phyloP scores from a whole-genome alignment of 2,113 vertebrate genomes.

The Menura novaehollandiae region DNA sequence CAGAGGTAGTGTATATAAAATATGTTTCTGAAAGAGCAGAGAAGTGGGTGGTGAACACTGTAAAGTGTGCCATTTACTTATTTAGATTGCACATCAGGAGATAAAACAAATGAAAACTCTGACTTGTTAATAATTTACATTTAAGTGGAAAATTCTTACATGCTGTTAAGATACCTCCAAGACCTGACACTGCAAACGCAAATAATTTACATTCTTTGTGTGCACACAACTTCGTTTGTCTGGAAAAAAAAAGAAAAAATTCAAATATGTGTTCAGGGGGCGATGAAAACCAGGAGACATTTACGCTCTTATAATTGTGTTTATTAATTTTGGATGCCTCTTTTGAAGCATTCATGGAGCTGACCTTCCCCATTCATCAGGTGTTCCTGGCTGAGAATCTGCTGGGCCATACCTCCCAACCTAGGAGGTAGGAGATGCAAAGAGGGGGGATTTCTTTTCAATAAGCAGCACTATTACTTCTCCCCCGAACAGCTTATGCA shows the following conservation, averaged over 20 bases:
- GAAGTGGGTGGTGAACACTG: conserved; percentile 68
- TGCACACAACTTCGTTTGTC: conserved; percentile 33
- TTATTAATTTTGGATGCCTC: conserved; percentile 35
- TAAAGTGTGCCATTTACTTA: conserved; percentile 76
- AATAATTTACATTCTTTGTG: conserved; percentile 74
- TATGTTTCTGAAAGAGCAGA: conserved; percentile 68
- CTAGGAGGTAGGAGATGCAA: conserved; percentile 64
- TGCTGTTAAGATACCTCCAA: conserved; percentile 77
- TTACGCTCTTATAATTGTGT: conserved; percentile 21
- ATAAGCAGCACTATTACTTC: conserved; percentile 61
- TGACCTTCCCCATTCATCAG: conserved; percentile 68
- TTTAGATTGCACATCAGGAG: conserved; percentile 81
- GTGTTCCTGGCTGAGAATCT: conserved; percentile 67
- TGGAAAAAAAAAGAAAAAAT: not conserved
- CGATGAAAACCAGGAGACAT: conserved; percentile 18
- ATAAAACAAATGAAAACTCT: conserved; percentile 81
- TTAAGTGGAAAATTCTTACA: conserved; percentile 78
- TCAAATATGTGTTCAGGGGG: conserved; percentile 9
- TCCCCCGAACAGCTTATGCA: conserved; percentile 72
- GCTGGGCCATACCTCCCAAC: conserved; percentile 53
- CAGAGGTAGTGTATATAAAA: conserved; percentile 57
- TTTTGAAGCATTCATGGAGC: conserved; percentile 17
- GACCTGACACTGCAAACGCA: conserved; percentile 69
- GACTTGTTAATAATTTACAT: conserved; percentile 82
- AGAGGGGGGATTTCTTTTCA: conserved; percentile 62